Evolutionary conservation across 2,113 vertebrate species (phyloP), one percentile per base, ranked within the genome.

Genomic region (Hippoglossus stenolepis): DNA sequence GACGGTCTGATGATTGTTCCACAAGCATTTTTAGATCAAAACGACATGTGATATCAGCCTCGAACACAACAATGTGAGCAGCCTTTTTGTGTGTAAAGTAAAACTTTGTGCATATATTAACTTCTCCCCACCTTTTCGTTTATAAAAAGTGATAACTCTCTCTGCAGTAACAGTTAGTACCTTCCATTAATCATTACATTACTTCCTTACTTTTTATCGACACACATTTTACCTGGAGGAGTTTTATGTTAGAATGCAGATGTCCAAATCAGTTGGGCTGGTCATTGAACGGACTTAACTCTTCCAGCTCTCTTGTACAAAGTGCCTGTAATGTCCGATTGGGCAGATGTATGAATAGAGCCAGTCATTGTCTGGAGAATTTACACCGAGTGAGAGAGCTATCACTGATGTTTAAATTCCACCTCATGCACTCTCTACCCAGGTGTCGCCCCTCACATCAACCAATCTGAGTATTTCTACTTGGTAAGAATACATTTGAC

Each of bases 231-330:
- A 53, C 20, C 51, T 9, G n/a, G 53, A 56, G 20, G n/a, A 23
- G 53, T 2, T 56, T 2, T 13, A 13, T 56, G n/a, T 56, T n/a
- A 21, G 15, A 56, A 23, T 23, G n/a, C 10, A 13, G 15, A 7
- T 58, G 57, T 58, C 57, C 24, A 58, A 58, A 26, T 23, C 53
- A 56, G 53, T 56, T 56, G 53, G 53, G 24, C 56, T 26, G 56
- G 56, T 26, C 56, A 18, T 24, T 26, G 12, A 58, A 26, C 3
- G 5, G 23, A 57, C 54, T 24, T 11, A n/a, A 23, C 21, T 21
- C 21, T 56, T 21, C 54, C 54, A 56, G 21, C 54, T 13, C 21
- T 9, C 10, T 15, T 3, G 54, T 57, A 24, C 21, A 57, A 13
- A 57, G 54, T 57, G 18, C 54, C 17, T 57, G 21, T 57, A 13